Evolutionary conservation across 2,888 invertebrate species (phyloP), one percentile per base, ranked within the genome.

Genomic region (Ctena decussata): DNA sequence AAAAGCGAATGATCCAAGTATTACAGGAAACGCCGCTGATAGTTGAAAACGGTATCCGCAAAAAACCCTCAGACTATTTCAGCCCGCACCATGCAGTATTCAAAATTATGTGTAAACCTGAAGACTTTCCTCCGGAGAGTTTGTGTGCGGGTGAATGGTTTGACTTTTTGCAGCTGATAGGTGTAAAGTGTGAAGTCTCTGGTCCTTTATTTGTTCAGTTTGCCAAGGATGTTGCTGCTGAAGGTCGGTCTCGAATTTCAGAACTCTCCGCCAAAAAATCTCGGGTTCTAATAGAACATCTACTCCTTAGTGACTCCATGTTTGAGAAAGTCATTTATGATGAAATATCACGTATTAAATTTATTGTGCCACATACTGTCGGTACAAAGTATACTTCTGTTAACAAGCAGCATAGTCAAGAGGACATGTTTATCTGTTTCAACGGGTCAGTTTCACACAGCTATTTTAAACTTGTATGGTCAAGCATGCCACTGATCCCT

Each of bases 341-440:
- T 0, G 18, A n/a, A 35, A 32, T 91, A 1, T 49, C 69, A 32
- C 21, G 12, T 35, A 79, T 89, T 27, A 75, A 76, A 30, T 91
- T 89, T 49, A 80, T 91, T 21, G 24, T 76, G 15, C 87, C 86
- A 15, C 37, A 77, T 27, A 30, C 27, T n/a, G 73, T 87, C 32
- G 32, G 39, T 2, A 0, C 39, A 0, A 30, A 18, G 30, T n/a
- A 72, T 11, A 24, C 27, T 6, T 27, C 53, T 0, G 78, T 89
- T 1, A 69, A 69, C 27, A n/a, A 57, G n/a, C 88, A 81, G 12
- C 27, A 39, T 18, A n/a, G 77, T 53, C 30, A 74, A n/a, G 69
- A 30, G 0, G 12, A 24, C 0, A 12, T 39, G 15, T 70, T 91
- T 11, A 85, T 89, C 53, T 81, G 81, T 57, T 89, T 90, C 65